Conservation (phyloP, 2,797 vertebrate genomes). For the Rhynchotus rufescens region DNA sequence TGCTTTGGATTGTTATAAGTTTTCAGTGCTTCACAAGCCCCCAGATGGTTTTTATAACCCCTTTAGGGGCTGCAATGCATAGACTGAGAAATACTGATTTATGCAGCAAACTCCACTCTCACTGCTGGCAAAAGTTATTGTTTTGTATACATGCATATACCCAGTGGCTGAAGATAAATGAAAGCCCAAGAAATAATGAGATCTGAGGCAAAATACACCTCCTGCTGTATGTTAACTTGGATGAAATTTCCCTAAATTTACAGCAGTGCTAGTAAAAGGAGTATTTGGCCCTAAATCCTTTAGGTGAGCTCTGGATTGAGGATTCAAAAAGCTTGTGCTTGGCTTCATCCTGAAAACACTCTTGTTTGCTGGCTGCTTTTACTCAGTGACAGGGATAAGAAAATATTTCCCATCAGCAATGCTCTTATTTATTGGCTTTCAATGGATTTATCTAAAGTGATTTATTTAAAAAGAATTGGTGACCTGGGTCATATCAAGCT, state of each 20-base stretch:
- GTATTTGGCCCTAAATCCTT: constrained; percentile 26
- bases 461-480: neutral
- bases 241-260: constrained; percentile 49
- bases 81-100: constrained; percentile 65
- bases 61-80: constrained; percentile 46
- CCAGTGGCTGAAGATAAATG: constrained; percentile 46
- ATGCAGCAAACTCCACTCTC: constrained; percentile 28
- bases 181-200: constrained; percentile 42
- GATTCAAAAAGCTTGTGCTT: neutral
- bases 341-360: neutral
- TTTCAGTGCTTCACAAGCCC: constrained; percentile 62
- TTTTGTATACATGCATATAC: constrained; percentile 27
- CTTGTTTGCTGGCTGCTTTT: neutral
- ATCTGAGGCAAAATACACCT: constrained; percentile 44
- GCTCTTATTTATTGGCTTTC: neutral
- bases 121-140: constrained; percentile 53
- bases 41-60: constrained; percentile 66
- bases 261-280: constrained; percentile 20
- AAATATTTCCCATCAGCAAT: neutral
- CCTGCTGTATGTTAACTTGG: neutral
- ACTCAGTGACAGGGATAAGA: neutral
- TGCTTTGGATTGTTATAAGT: constrained; percentile 58
- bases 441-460: neutral
- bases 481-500: neutral
- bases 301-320: neutral